Evolutionary conservation across 2,888 invertebrate genomes (phyloP).

Genomic region (Coelopa pilipes): DNA sequence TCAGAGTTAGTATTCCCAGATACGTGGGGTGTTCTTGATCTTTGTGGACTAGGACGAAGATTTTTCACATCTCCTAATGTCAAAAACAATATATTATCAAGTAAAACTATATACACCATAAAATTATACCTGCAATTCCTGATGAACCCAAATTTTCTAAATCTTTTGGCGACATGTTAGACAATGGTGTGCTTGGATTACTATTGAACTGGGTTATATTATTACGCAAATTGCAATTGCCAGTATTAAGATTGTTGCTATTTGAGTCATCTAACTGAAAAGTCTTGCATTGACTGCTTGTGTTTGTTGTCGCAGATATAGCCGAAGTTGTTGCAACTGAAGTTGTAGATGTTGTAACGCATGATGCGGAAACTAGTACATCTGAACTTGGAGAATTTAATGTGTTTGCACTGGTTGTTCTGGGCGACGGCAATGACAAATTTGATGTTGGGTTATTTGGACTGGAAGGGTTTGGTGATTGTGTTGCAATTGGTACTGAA

Average conservation of each 20-base stretch:
- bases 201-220: constrained; percentile 70
- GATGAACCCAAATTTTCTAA: constrained; percentile 44
- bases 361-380: constrained; percentile 52
- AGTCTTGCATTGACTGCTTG: constrained; percentile 43
- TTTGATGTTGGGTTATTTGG: constrained; percentile 79
- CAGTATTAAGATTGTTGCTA: constrained; percentile 35
- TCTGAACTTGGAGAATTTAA: constrained; percentile 77
- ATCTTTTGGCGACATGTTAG: constrained; percentile 72
- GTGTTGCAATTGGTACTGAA: constrained; percentile 79
- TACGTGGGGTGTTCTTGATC: constrained; percentile 57
- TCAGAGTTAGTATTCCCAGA: constrained; percentile 51
- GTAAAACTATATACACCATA: not conserved
- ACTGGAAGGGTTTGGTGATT: constrained; percentile 79
- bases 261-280: constrained; percentile 52
- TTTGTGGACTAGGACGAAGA: constrained; percentile 65
- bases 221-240: constrained; percentile 44
- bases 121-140: constrained; percentile 34
- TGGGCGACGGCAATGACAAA: constrained; percentile 79
- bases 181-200: constrained; percentile 78
- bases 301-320: constrained; percentile 23
- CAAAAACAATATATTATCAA: not conserved
- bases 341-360: constrained; percentile 43
- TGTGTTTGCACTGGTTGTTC: constrained; percentile 69
- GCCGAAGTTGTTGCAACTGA: constrained; percentile 67
- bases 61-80: constrained; percentile 61